Percentiles rank a stretch among this genome's conserved stretches.
Conservation (phyloP, 2,888 invertebrate species). For the Digitonthophagus gazella region DNA sequence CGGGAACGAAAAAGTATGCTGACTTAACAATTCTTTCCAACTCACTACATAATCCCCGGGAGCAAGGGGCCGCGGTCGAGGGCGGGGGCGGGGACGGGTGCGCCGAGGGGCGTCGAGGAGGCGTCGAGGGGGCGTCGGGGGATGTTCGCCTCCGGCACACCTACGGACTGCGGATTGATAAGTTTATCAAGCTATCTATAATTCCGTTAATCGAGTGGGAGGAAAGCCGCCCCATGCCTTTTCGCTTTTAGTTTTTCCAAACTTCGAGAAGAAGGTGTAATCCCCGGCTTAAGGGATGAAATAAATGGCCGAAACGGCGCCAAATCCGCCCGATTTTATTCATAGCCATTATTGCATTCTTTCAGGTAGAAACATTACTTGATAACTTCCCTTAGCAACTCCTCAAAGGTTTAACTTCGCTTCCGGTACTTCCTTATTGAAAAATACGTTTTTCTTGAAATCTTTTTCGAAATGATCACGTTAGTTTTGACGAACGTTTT, state of each 20-base stretch:
- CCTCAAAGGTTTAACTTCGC: neutral
- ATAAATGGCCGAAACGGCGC: slow-evolving; percentile 23
- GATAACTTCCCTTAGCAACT: neutral
- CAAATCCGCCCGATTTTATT: slow-evolving; percentile 18
- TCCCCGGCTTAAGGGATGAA: slow-evolving; percentile 24
- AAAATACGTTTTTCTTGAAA: neutral
- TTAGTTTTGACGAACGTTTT: too few species aligned
- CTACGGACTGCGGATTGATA: slow-evolving; percentile 33
- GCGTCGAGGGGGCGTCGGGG: slow-evolving; percentile 11
- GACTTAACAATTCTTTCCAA: slow-evolving; percentile 45
- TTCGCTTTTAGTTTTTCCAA: slow-evolving; percentile 24
- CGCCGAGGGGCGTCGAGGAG: neutral
- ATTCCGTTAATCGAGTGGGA: slow-evolving; percentile 32
- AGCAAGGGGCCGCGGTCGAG: slow-evolving; percentile 33
- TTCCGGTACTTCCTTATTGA: neutral
- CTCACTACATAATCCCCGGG: slow-evolving; percentile 43
- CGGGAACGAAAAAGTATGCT: slow-evolving; percentile 43
- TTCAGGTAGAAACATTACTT: neutral
- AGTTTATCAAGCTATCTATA: slow-evolving; percentile 34
- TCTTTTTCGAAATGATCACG: neutral
- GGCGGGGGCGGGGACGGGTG: slow-evolving; percentile 2
- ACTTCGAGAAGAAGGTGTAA: slow-evolving; percentile 24
- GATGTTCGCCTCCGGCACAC: slow-evolving; percentile 26
- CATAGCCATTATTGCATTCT: slow-evolving; percentile 11
- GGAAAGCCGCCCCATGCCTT: slow-evolving; percentile 18